Evolutionary conservation across 2,888 invertebrate genomes (phyloP), one percentile per base, ranked within the genome.

Genomic region (Cataglyphis albicans): DNA sequence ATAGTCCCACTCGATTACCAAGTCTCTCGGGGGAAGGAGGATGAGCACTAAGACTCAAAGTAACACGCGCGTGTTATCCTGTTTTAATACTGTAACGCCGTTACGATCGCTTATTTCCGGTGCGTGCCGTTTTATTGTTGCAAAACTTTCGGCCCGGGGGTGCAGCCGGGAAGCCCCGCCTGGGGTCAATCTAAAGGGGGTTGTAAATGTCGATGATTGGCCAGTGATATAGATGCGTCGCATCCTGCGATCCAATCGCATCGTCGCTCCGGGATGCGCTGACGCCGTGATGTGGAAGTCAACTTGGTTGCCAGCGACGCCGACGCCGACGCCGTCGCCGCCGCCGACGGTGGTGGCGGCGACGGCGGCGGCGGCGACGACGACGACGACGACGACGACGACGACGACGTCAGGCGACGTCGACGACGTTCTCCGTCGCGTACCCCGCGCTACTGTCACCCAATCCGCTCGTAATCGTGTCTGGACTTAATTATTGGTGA

Each of bases 351-450:
- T 82, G 52, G 83, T 82, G 81, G 32, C 84, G 64, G 32, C 89
- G 96, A 95, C 85, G 97, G 96, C 90, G 74, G 84, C 86, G 82
- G 63, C 87, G 87, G 74, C 90, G 68, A 82, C 86, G 82, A 59
- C 87, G 87, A 74, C 86, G 88, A 74, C 88, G 88, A 82, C 89
- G 87, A 85, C 87, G 85, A 76, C 86, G 86, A 89, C 91, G 90
- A 90, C 89, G 96, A 95, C 92, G 95, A 95, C 88, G 97, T 96
- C 93, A 90, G 96, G 96, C 93, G 95, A 95, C 91, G 97, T 97
- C 91, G 92, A 92, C 93, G 94, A 93, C 93, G 93, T 93, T 93
- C 91, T 92, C 93, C 93, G 94, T 92, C 93, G 94, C 93, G 93
- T 92, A 91, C 91, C 93, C 92, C 93, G 93, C 92, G 92, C 91